Percentiles rank a stretch among this genome's conserved stretches.
Evolutionary conservation across 2,113 vertebrate genomes (phyloP).

Genomic region (Erinaceus europaeus): DNA sequence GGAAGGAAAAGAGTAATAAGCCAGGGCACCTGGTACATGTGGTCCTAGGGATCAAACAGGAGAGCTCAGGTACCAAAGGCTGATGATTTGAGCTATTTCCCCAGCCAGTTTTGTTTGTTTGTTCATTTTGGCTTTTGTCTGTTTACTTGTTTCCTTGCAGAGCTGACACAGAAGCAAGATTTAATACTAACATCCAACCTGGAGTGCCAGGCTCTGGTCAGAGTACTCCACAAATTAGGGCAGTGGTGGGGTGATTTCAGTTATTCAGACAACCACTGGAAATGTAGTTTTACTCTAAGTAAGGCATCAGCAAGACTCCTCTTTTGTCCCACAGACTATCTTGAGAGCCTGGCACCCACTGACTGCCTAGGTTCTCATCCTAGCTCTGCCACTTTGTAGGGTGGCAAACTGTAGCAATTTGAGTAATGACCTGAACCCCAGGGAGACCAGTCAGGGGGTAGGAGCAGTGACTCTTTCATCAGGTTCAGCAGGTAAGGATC

Average conservation of each 20-base stretch:
- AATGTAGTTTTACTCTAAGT: conserved; percentile 50
- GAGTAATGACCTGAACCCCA: background rate
- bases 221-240: conserved; percentile 9
- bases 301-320: conserved; percentile 43
- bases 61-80: no score
- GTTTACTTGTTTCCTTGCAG: no score
- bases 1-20: no score
- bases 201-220: background rate
- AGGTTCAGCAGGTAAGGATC: background rate
- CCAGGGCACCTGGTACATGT: no score
- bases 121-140: no score
- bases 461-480: background rate
- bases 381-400: background rate
- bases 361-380: background rate
- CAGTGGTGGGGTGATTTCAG: conserved; percentile 23
- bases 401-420: background rate
- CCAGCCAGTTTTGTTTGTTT: no score
- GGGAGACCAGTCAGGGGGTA: background rate
- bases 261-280: conserved; percentile 59
- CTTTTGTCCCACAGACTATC: background rate
- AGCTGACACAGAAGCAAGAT: conserved; percentile 10
- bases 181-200: background rate
- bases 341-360: background rate
- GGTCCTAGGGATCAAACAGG: no score
- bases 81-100: no score